phyloP scores from a whole-genome alignment of 2,113 vertebrate species.

The Callospermophilus lateralis region DNA sequence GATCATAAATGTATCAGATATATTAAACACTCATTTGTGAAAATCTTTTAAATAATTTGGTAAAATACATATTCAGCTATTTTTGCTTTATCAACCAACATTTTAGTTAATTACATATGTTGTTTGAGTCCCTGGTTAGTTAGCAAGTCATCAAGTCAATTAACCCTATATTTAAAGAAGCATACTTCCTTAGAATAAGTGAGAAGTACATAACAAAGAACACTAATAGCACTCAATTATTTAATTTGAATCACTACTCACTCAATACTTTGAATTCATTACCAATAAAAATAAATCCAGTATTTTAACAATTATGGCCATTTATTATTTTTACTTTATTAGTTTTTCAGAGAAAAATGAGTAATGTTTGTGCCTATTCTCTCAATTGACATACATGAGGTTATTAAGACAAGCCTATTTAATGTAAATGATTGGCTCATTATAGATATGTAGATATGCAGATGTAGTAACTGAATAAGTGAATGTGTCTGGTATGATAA shows the following conservation, averaged over 20 bases:
- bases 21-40: neutral
- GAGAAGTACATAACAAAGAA: neutral
- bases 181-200: neutral
- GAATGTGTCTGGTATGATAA: neutral
- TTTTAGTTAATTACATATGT: neutral
- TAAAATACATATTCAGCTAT: neutral
- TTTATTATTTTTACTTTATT: neutral
- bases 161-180: neutral
- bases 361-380: neutral
- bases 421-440: too few species aligned
- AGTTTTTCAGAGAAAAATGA: neutral
- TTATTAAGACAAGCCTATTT: neutral
- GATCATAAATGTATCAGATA: neutral
- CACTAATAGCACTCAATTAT: neutral
- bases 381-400: neutral
- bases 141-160: neutral
- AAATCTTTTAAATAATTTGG: neutral
- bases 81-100: neutral
- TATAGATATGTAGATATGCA: neutral
- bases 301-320: neutral
- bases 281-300: neutral
- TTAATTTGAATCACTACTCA: neutral
- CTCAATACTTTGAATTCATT: too few species aligned
- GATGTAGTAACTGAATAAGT: neutral
- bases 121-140: neutral